phyloP scores from a whole-genome alignment of 2,113 vertebrate genomes.

The Psittacus erithacus region DNA sequence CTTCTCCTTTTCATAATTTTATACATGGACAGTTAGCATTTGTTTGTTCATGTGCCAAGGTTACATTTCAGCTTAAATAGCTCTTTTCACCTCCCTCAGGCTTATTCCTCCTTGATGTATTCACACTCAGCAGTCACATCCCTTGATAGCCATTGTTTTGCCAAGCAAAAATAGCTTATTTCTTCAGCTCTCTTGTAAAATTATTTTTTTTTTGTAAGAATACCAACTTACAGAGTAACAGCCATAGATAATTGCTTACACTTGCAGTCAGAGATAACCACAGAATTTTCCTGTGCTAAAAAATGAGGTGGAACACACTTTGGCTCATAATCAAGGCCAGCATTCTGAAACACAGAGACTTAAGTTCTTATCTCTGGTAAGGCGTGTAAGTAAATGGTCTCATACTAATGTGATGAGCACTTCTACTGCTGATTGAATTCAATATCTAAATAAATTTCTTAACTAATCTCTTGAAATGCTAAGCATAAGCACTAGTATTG shows the following conservation, averaged over 20 bases:
- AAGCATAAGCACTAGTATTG: not conserved
- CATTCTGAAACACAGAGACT: not conserved
- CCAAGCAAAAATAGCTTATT: not conserved
- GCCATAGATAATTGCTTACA: not conserved
- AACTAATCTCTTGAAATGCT: not conserved
- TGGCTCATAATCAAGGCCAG: not conserved
- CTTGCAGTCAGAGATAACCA: not conserved
- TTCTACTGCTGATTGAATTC: not conserved
- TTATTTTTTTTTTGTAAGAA: not conserved
- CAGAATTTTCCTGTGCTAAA: not conserved
- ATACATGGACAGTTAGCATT: constrained; percentile 19
- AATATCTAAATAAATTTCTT: not conserved
- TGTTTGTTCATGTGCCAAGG: constrained; percentile 31
- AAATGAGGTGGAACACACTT: not conserved
- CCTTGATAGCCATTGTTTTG: not conserved
- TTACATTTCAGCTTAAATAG: constrained; percentile 18
- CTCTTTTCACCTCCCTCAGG: constrained; percentile 21
- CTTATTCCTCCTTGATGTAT: constrained; percentile 21
- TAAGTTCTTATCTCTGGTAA: not conserved
- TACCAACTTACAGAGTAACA: not conserved
- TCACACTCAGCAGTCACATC: not conserved
- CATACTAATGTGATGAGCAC: not conserved
- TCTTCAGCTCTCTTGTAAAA: not conserved
- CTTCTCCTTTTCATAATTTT: constrained; percentile 20
- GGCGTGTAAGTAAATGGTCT: not conserved